phyloP scores from a whole-genome alignment of 2,113 vertebrate species.

The Pomatostomus ruficeps region DNA sequence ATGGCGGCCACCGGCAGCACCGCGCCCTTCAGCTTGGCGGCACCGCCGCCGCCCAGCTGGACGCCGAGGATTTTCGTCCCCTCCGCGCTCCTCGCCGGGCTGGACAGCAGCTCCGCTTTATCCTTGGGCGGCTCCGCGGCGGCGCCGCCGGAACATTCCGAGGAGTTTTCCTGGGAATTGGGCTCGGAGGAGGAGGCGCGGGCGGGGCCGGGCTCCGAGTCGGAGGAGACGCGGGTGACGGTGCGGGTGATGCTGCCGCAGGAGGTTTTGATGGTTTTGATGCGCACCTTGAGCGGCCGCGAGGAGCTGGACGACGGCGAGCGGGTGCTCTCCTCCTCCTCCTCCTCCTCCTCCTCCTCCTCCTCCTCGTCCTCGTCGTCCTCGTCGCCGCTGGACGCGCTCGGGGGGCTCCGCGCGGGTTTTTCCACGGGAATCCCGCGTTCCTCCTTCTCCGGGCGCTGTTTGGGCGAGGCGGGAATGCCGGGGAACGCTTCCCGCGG shows the following conservation, averaged over 20 bases:
- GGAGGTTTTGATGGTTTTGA: slow-evolving; percentile 91
- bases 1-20: slow-evolving; percentile 84
- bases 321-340: slow-evolving; percentile 62
- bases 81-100: slow-evolving; percentile 52
- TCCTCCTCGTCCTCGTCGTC: slow-evolving; percentile 53
- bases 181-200: fast-evolving
- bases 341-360: background rate
- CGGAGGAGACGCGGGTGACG: slow-evolving; percentile 79
- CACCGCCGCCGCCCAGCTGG: slow-evolving; percentile 67
- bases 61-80: slow-evolving; percentile 69
- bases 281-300: slow-evolving; percentile 88
- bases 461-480: too few relatives aligned
- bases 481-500: background rate
- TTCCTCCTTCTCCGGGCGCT: too few relatives aligned
- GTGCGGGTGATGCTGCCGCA: slow-evolving; percentile 84
- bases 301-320: slow-evolving; percentile 73
- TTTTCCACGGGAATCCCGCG: too few relatives aligned
- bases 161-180: background rate
- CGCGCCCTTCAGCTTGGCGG: slow-evolving; percentile 78
- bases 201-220: slow-evolving; percentile 43
- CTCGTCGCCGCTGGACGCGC: slow-evolving; percentile 71
- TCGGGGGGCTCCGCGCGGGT: background rate
- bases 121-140: background rate
- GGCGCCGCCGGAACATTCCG: fast-evolving
- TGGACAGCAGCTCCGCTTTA: background rate